phyloP scores from a whole-genome alignment of 2,888 invertebrate species.

The Erebia ligea region DNA sequence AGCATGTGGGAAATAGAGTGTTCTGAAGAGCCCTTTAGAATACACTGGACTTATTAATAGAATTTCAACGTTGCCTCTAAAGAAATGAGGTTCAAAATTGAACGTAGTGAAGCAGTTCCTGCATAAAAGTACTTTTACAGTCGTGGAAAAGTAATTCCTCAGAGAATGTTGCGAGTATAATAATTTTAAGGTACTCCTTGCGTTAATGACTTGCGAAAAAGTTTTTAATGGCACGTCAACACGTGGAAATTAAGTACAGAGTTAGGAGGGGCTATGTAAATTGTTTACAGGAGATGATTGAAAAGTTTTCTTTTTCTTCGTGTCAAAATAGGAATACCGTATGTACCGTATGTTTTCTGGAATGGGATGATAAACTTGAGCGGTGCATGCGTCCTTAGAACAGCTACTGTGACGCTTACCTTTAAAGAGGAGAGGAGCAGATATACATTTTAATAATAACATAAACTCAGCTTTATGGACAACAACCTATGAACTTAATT shows the following conservation, averaged over 20 bases:
- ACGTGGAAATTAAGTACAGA: conserved; percentile 18
- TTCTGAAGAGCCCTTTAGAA: conserved; percentile 29
- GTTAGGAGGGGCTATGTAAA: conserved; percentile 5
- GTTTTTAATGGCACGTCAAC: conserved; percentile 38
- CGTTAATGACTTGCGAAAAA: conserved; percentile 43
- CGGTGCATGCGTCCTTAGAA: too few relatives aligned
- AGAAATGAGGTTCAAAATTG: conserved; percentile 13
- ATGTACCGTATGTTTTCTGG: too few relatives aligned
- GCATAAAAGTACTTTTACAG: conserved; percentile 29
- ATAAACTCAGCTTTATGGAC: too few relatives aligned
- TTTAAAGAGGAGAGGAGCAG: too few relatives aligned
- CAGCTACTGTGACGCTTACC: too few relatives aligned
- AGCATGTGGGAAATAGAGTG: conserved; percentile 37
- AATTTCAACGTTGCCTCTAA: conserved; percentile 9
- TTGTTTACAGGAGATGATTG: not conserved
- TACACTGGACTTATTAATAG: not conserved
- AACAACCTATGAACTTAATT: too few relatives aligned
- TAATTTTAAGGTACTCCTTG: conserved; percentile 41
- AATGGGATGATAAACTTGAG: too few relatives aligned
- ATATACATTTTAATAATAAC: too few relatives aligned
- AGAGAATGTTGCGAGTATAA: conserved; percentile 39
- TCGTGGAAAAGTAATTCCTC: conserved; percentile 32
- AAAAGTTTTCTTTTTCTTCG: not conserved
- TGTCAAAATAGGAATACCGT: too few relatives aligned
- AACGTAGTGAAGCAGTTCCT: not conserved